phyloP scores from a whole-genome alignment of 2,797 vertebrate genomes.

The Fundulus diaphanus region DNA sequence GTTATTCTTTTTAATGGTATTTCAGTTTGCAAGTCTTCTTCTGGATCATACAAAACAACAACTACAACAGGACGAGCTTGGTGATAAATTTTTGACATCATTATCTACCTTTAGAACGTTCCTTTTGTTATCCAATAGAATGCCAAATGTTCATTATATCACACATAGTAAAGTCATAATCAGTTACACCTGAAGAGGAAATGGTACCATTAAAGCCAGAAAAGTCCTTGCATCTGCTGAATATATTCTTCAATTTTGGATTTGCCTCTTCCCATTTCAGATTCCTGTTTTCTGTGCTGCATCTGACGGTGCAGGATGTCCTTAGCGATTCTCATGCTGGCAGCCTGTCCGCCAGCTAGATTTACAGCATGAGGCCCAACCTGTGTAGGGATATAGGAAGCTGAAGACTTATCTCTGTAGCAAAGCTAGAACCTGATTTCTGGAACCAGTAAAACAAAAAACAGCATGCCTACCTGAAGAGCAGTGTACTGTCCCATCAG shows the following conservation, averaged over 20 bases:
- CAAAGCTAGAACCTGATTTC: neutral
- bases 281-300: neutral
- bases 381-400: slow-evolving; percentile 47
- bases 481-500: slow-evolving; percentile 84
- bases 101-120: neutral
- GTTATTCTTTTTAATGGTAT: neutral
- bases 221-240: slow-evolving; percentile 81
- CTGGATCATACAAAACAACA: neutral
- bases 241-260: slow-evolving; percentile 76
- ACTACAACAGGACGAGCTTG: neutral
- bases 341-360: slow-evolving; percentile 83
- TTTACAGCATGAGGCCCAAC: slow-evolving; percentile 85
- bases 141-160: neutral
- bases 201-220: slow-evolving; percentile 76
- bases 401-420: rapidly evolving
- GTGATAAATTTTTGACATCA: neutral
- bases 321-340: slow-evolving; percentile 78
- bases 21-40: neutral
- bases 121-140: neutral
- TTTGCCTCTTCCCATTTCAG: slow-evolving; percentile 41
- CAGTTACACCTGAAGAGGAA: neutral
- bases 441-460: neutral
- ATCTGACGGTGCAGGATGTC: slow-evolving; percentile 58
- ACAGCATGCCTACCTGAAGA: slow-evolving; percentile 71
- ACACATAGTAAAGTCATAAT: neutral